Evolutionary conservation across 1,140 invertebrate species (phyloP).

Genomic region (Pogonomyrmex californicus): DNA sequence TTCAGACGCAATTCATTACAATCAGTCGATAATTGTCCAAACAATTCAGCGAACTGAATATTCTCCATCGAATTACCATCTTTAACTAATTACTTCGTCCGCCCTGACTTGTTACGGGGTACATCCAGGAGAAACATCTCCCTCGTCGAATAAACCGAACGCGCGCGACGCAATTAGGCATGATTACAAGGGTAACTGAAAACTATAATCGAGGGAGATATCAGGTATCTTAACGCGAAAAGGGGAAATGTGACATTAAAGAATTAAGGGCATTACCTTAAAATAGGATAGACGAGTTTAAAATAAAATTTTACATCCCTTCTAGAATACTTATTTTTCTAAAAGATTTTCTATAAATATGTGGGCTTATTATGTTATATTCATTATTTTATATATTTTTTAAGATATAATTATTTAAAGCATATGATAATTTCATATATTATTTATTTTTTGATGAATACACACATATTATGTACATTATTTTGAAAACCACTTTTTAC

Average conservation of each 20-base stretch:
- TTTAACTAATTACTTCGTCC: slow-evolving; percentile 59
- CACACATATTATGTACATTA: no score
- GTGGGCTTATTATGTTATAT: neutral
- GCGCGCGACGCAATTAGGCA: slow-evolving; percentile 51
- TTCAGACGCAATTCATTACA: slow-evolving; percentile 49
- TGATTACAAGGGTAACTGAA: slow-evolving; percentile 31
- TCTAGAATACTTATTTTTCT: neutral
- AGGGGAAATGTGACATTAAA: neutral
- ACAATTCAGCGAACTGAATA: slow-evolving; percentile 55
- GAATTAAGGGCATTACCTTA: neutral
- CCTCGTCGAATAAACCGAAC: slow-evolving; percentile 38
- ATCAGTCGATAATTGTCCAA: slow-evolving; percentile 62
- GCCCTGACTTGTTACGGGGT: slow-evolving; percentile 28
- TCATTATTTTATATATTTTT: neutral
- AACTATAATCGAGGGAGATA: slow-evolving; percentile 3
- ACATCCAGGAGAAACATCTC: slow-evolving; percentile 44
- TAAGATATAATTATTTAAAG: neutral
- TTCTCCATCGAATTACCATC: slow-evolving; percentile 58
- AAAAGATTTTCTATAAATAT: neutral
- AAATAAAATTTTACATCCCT: neutral
- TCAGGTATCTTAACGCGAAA: slow-evolving; percentile 1
- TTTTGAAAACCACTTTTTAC: no score
- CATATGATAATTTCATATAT: neutral
- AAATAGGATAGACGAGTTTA: slow-evolving; percentile 6
- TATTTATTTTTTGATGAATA: no score